Evolutionary conservation across 2,888 invertebrate species (phyloP).

Genomic region (Fragum sueziense): DNA sequence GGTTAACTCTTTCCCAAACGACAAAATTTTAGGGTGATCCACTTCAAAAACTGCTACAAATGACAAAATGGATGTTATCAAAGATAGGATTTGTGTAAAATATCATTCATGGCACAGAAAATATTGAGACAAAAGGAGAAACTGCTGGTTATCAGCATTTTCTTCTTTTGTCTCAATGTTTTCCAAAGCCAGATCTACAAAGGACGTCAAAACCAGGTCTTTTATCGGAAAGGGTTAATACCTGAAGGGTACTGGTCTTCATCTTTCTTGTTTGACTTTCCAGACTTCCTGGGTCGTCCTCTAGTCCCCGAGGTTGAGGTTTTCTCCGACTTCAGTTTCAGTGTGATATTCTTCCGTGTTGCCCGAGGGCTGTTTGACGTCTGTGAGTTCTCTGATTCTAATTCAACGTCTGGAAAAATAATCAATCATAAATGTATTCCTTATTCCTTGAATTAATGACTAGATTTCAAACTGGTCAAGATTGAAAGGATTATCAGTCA

Average conservation of each 20-base stretch:
- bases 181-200: too few relatives aligned
- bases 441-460: neutral
- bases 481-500: too few relatives aligned
- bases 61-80: too few relatives aligned
- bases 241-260: slow-evolving; percentile 41
- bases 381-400: slow-evolving; percentile 64
- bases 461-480: too few relatives aligned
- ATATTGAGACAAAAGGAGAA: too few relatives aligned
- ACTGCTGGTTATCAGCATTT: neutral
- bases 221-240: neutral
- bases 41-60: too few relatives aligned
- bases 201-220: too few relatives aligned
- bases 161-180: too few relatives aligned
- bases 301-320: slow-evolving; percentile 34
- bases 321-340: slow-evolving; percentile 66
- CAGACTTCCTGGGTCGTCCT: slow-evolving; percentile 51
- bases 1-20: too few relatives aligned
- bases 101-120: too few relatives aligned
- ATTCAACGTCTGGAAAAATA: slow-evolving; percentile 63
- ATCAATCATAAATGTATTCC: neutral
- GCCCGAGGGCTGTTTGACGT: slow-evolving; percentile 59
- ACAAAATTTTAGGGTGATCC: too few relatives aligned
- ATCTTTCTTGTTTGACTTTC: slow-evolving; percentile 48
- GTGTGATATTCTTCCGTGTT: slow-evolving; percentile 65
- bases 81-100: too few relatives aligned